Percentiles rank a stretch among this genome's conserved stretches.
Conservation (phyloP, 2,888 invertebrate genomes). For the Ceramica pisi region DNA sequence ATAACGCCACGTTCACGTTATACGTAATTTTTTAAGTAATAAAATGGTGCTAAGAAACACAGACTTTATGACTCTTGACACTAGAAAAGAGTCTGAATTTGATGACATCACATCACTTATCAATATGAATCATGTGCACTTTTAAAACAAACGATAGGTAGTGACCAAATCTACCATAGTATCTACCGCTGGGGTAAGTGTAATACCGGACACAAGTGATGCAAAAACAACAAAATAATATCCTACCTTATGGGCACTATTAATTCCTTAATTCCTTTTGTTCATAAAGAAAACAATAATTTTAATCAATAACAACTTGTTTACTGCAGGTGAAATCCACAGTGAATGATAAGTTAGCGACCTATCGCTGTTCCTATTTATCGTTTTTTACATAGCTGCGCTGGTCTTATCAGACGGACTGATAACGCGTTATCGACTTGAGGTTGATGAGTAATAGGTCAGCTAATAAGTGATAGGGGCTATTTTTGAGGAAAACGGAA, state of each 20-base stretch:
- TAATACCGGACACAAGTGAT: background rate
- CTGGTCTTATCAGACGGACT: conserved; percentile 54
- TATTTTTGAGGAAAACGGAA: conserved; percentile 22
- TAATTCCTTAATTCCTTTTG: conserved; percentile 31
- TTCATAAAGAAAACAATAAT: conserved; percentile 48
- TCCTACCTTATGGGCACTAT: conserved; percentile 43
- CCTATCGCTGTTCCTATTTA: conserved; percentile 69
- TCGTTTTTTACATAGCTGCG: conserved; percentile 58
- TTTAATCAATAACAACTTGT: conserved; percentile 46
- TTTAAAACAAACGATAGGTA: background rate
- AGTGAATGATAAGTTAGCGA: conserved; percentile 65
- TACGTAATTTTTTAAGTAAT: too few species aligned
- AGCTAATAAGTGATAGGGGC: background rate
- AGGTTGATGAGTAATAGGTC: conserved; percentile 47
- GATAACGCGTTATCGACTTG: conserved; percentile 63
- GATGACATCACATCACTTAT: background rate
- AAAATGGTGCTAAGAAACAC: background rate
- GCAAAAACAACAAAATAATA: conserved; percentile 3
- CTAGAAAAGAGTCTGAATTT: background rate
- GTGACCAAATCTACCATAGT: too few species aligned
- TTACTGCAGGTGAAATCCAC: conserved; percentile 54
- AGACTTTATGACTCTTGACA: background rate
- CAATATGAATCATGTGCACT: background rate
- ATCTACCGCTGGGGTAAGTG: background rate
- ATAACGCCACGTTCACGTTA: background rate